phyloP scores from a whole-genome alignment of 2,797 vertebrate genomes.

The Xyrichtys novacula region DNA sequence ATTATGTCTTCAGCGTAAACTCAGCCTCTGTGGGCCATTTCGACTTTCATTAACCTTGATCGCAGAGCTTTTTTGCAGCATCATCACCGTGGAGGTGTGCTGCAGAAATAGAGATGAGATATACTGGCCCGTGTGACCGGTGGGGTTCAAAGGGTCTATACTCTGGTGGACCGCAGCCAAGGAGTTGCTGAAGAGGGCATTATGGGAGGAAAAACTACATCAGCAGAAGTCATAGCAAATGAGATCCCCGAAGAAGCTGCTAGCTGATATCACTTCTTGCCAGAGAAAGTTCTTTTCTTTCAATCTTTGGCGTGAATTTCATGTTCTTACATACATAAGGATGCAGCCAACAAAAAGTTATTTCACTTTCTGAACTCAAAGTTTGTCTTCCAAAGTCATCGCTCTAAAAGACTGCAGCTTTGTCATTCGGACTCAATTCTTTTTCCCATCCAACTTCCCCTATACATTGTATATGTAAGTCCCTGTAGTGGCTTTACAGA shows the following conservation, averaged over 20 bases:
- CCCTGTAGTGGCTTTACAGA: constrained; percentile 28
- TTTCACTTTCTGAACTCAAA: constrained; percentile 7
- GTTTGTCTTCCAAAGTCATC: constrained; percentile 11
- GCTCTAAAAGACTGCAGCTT: constrained; percentile 11
- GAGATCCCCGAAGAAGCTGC: constrained; percentile 52
- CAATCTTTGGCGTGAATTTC: background rate
- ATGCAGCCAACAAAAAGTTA: background rate
- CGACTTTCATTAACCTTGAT: constrained; percentile 75
- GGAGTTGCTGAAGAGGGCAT: constrained; percentile 63
- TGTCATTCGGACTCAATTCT: constrained; percentile 28
- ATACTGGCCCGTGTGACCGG: constrained; percentile 33
- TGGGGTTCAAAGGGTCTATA: constrained; percentile 62
- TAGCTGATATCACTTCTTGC: background rate
- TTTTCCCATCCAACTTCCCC: constrained; percentile 2
- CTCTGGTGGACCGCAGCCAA: constrained; percentile 59
- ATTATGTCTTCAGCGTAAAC: constrained; percentile 34
- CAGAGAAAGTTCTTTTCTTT: constrained; percentile 11
- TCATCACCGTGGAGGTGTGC: constrained; percentile 56
- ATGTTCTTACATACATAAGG: background rate
- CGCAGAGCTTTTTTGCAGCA: constrained; percentile 39
- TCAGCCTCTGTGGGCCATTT: constrained; percentile 23
- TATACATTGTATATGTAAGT: constrained; percentile 11
- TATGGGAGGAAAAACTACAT: constrained; percentile 44
- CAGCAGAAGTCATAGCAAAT: constrained; percentile 65
- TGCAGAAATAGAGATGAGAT: constrained; percentile 35